Evolutionary conservation across 1,140 invertebrate species (phyloP).

Genomic region (Nomia melanderi): DNA sequence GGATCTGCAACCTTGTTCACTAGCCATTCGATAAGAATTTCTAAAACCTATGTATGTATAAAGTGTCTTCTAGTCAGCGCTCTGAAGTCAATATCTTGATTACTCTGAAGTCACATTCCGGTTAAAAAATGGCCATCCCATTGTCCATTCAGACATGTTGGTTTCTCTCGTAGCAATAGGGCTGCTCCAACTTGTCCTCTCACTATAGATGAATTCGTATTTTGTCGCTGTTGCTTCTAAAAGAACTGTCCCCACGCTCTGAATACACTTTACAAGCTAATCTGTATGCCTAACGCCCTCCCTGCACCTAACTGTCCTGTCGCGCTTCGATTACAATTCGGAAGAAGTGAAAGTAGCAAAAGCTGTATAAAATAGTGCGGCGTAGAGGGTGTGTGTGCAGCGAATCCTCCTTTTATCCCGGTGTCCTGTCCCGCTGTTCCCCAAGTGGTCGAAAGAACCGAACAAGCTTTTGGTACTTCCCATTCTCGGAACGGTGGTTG

Average conservation of each 20-base stretch:
- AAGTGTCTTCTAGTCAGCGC: background rate
- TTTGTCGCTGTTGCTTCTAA: background rate
- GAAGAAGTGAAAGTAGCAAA: constrained; percentile 52
- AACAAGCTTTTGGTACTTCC: constrained; percentile 40
- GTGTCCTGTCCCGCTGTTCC: background rate
- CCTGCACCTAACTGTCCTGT: constrained; percentile 12
- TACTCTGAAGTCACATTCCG: background rate
- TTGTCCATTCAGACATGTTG: too few species aligned
- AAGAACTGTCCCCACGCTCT: background rate
- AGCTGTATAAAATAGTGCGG: constrained; percentile 18
- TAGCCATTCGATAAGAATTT: constrained; percentile 1
- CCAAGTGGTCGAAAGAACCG: background rate
- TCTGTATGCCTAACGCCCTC: background rate
- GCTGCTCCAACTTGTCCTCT: background rate
- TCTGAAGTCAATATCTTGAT: background rate
- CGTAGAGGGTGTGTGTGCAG: constrained; percentile 5
- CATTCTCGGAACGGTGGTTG: constrained; percentile 46
- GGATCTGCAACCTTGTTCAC: background rate
- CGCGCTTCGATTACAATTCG: constrained; percentile 24
- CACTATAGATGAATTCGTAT: background rate
- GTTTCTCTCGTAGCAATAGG: background rate
- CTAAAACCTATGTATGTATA: background rate
- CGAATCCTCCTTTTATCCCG: background rate
- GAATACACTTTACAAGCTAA: constrained; percentile 55
- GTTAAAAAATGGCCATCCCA: background rate